Percentiles rank a stretch among this genome's conserved stretches.
phyloP scores from a whole-genome alignment of 2,797 vertebrate species.

The Momotus momota region DNA sequence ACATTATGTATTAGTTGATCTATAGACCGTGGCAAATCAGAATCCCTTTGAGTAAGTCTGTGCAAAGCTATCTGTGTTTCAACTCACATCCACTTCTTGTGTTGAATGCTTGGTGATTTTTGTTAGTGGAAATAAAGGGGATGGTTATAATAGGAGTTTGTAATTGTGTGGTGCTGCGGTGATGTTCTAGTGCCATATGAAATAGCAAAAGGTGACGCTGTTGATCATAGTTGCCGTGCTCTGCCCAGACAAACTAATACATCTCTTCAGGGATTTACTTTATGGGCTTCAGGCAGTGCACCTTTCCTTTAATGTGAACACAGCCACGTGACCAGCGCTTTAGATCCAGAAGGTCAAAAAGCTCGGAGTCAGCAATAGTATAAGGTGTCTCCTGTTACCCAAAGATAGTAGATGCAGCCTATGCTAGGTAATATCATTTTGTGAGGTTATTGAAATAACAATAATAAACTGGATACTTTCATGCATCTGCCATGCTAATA shows the following conservation, averaged over 20 bases:
- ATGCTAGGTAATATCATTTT: background rate
- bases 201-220: background rate
- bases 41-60: background rate
- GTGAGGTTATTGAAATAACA: background rate
- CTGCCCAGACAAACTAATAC: background rate
- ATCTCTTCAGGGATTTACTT: background rate
- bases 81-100: rapidly evolving
- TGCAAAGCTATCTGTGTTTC: background rate
- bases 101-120: background rate
- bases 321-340: rapidly evolving
- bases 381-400: background rate
- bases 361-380: background rate
- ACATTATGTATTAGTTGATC: rapidly evolving
- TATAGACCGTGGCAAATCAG: background rate
- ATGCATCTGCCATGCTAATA: background rate
- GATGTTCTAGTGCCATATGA: background rate
- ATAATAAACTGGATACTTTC: background rate
- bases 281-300: rapidly evolving
- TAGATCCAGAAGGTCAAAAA: background rate
- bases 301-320: background rate
- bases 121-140: background rate
- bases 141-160: background rate
- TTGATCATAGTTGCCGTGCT: background rate
- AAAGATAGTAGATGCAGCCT: background rate
- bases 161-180: rapidly evolving